Base-by-base conservation (phyloP, 2,797 vertebrate species). In the Mycteria americana region DNA sequence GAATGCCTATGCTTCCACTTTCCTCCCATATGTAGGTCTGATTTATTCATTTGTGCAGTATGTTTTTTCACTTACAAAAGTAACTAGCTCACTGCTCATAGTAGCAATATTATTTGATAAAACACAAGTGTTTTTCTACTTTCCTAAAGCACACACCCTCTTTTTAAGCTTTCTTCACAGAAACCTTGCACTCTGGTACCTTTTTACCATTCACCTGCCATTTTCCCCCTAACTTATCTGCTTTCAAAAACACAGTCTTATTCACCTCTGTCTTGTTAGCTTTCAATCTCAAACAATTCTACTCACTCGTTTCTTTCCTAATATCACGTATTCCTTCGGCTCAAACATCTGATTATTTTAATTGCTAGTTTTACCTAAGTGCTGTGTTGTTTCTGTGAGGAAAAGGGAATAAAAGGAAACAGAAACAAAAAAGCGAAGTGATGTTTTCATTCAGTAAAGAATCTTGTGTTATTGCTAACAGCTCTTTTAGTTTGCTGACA, bases 61-160 rank as follows among this genome's bases (percentile, higher is more conserved):
- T 73, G 83, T 16, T 89, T 96, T 92, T 95, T 91, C 74, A 94
- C 22, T 95, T 89, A 87, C 7, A 85, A 39, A 77, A 91, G 25
- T 70, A 95, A 93, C 80, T 90, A 81, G 41, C 64, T 88, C 68
- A 82, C 62, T 54, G 30, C 54, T 82, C 19, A 56, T 21, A 74
- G 59, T 25, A 92, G 46, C 31, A 86, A 16, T 80, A 85, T 77
- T 79, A 79, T 70, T 62, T 80, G 51, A 86, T 82, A 39, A 77
- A 90, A 90, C 1, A 1, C 23, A 76, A 85, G 35, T 8, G 56
- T 11, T 85, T 75, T 91, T 67, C 74, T 53, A 28, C 43, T 87
- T 93, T 81, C n/a, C 76, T 60, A 78, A 64, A 78, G 35, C 1
- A 27, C 8, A 69, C 13, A 76, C 2, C 14, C 7, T 64, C 28